Evolutionary conservation across 2,888 invertebrate species (phyloP), one percentile per base, ranked within the genome.

Genomic region (Strigamia crassipes): DNA sequence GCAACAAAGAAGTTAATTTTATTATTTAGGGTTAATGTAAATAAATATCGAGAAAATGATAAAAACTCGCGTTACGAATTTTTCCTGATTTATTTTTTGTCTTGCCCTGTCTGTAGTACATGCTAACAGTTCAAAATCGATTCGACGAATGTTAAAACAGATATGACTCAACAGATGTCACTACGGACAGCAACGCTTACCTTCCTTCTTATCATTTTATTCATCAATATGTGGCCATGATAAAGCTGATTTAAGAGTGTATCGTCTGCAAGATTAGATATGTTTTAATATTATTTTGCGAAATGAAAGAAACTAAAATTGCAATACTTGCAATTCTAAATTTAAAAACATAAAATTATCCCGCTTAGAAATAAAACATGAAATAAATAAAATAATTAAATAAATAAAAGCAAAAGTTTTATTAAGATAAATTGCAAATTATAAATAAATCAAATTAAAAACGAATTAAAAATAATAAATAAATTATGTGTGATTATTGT

Each of bases 131-230:
- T 1, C 27, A 27, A 27, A 27, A 27, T 27, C 27, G 27, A 27
- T 27, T 27, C 3, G 27, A 1, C 27, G 27, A 27, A 27, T 27
- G 27, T 1, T 27, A 27, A 27, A 27, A 27, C 27, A 27, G 27
- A 27, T 27, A 27, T 27, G 27, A 27, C 27, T 27, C 27, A 27
- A 27, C 12, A 51, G 51, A 51, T 15, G 51, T 15, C 51, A 18
- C 51, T 51, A 51, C n/a, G 51, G 10, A 15, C 18, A 38, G 38
- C 38, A 38, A 6, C 12, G 12, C 23, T 73, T 73, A 73, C 73
- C 73, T 73, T 73, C 31, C 73, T 73, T 73, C 73, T 73, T 15
- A 73, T 27, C 73, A 73, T 73, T 73, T 73, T 73, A n/a, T 31
- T 31, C 13, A 31, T 31, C 27, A 31, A 10, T 73, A 12, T 73